Conservation (phyloP, 2,113 vertebrate species). For the Leucopsar rothschildi region DNA sequence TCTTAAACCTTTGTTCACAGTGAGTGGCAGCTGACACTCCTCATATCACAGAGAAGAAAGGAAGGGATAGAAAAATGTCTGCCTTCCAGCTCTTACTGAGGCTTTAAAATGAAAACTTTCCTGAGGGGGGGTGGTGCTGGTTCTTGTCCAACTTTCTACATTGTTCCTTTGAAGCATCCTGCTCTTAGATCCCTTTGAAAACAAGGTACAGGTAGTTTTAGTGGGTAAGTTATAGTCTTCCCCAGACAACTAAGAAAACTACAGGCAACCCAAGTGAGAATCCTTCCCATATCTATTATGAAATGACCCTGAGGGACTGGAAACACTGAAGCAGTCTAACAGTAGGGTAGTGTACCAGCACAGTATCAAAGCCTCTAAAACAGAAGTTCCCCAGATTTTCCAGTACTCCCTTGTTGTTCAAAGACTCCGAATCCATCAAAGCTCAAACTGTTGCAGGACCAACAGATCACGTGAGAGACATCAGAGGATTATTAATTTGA, state of each 20-base stretch:
- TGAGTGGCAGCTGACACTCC: background rate
- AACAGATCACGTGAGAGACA: slow-evolving; percentile 51
- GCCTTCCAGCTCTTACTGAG: background rate
- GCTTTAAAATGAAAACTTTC: background rate
- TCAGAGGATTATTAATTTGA: slow-evolving; percentile 52
- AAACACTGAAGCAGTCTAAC: slow-evolving; percentile 9
- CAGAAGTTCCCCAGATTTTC: slow-evolving; percentile 60
- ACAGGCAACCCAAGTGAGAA: background rate
- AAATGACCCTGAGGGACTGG: background rate
- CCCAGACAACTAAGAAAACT: background rate
- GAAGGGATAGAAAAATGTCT: background rate
- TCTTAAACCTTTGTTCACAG: slow-evolving; percentile 13
- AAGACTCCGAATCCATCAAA: slow-evolving; percentile 49
- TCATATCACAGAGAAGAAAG: background rate
- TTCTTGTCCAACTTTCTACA: background rate
- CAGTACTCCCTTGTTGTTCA: slow-evolving; percentile 36
- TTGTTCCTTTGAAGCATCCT: background rate
- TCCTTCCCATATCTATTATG: background rate
- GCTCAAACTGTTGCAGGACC: slow-evolving; percentile 20
- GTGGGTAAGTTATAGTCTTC: background rate
- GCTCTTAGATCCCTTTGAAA: background rate
- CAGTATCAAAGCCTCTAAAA: slow-evolving; percentile 29
- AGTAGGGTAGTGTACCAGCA: background rate
- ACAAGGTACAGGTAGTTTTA: background rate
- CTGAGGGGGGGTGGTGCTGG: background rate